phyloP scores from a whole-genome alignment of 2,797 vertebrate species.

The Danio jaintianensis region DNA sequence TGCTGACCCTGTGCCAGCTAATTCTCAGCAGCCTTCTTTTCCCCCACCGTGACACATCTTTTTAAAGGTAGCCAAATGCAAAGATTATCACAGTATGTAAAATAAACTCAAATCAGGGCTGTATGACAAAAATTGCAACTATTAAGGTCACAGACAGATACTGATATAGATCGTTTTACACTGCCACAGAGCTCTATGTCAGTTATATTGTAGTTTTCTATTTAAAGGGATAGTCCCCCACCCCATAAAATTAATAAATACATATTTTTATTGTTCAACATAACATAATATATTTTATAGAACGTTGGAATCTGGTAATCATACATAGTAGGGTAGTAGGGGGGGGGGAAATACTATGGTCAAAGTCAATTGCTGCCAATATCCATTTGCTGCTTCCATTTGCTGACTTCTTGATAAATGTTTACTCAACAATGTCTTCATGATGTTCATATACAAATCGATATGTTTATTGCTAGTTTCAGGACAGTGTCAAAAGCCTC shows the following conservation, averaged over 20 bases:
- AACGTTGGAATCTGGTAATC: too few relatives aligned
- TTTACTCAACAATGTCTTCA: background rate
- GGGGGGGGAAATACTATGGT: too few relatives aligned
- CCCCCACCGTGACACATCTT: slow-evolving; percentile 58
- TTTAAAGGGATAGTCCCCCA: too few relatives aligned
- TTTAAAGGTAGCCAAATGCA: slow-evolving; percentile 61
- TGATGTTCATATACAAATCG: background rate
- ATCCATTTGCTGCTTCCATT: slow-evolving; percentile 3
- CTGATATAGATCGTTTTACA: slow-evolving; percentile 13
- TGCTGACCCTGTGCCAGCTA: slow-evolving; percentile 47
- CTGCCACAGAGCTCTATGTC: slow-evolving; percentile 39
- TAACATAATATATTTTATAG: too few relatives aligned
- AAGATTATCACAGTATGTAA: slow-evolving; percentile 67
- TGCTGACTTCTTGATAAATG: background rate
- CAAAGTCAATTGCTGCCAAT: too few relatives aligned
- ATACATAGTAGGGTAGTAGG: too few relatives aligned
- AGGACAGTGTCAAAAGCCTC: slow-evolving; percentile 62
- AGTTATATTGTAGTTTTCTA: slow-evolving; percentile 41
- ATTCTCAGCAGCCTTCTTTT: slow-evolving; percentile 54
- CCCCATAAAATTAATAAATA: too few relatives aligned
- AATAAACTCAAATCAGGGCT: slow-evolving; percentile 64
- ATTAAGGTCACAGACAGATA: slow-evolving; percentile 46
- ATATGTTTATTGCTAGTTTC: slow-evolving; percentile 56
- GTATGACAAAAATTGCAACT: slow-evolving; percentile 46
- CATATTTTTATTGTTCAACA: too few relatives aligned